Evolutionary conservation across 2,888 invertebrate species (phyloP).

Genomic region (Mycalesis mineus): DNA sequence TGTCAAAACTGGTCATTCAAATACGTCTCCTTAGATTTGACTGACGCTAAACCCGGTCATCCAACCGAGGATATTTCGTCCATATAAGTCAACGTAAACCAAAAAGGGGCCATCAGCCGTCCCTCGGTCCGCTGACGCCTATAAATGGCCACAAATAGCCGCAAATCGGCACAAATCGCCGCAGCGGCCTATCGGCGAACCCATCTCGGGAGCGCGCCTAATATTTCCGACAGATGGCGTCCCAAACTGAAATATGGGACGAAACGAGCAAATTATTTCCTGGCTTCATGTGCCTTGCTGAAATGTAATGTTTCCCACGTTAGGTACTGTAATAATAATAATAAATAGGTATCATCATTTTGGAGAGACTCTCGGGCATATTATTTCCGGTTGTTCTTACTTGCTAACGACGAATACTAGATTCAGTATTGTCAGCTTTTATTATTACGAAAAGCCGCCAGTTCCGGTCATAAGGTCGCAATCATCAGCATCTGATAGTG

Average conservation of each 20-base stretch:
- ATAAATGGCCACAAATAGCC: conserved; percentile 25
- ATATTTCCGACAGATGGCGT: conserved; percentile 23
- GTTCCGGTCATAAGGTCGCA: too few relatives aligned
- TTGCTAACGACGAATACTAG: too few relatives aligned
- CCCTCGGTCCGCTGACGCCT: conserved; percentile 26
- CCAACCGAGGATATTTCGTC: not conserved
- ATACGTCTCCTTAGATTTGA: not conserved
- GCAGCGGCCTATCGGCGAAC: conserved; percentile 19
- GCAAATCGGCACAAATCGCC: conserved; percentile 27
- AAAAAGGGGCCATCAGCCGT: conserved; percentile 4
- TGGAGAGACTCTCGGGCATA: too few relatives aligned
- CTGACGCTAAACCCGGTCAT: not conserved
- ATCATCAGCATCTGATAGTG: too few relatives aligned
- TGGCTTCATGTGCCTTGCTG: not conserved
- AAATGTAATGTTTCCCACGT: too few relatives aligned
- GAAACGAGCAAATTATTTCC: conserved; percentile 14
- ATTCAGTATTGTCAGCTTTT: too few relatives aligned
- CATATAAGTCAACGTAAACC: not conserved
- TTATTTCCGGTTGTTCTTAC: too few relatives aligned
- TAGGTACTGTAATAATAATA: too few relatives aligned
- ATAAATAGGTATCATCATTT: too few relatives aligned
- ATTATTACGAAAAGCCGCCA: too few relatives aligned
- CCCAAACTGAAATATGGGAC: conserved; percentile 10
- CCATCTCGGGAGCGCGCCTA: conserved; percentile 20
- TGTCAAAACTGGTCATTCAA: not conserved